Base-by-base conservation (phyloP, 1,140 invertebrate genomes). In the Aphidius gifuensis region DNA sequence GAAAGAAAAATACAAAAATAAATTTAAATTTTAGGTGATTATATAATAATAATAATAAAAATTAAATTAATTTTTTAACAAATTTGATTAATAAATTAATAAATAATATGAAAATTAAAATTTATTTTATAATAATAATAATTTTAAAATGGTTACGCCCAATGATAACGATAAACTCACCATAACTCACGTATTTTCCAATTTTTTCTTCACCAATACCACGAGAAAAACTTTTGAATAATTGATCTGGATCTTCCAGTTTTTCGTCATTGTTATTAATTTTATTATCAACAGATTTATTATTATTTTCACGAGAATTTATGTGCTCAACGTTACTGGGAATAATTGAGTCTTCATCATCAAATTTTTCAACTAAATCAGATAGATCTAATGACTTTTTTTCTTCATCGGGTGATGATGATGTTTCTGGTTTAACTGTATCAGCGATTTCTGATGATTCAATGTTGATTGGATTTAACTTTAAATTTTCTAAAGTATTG, bases 131-230 rank as follows among this genome's bases (percentile, higher is more conserved):
- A 44, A 45, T 6, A 45, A 60, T 60, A 46, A 5, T 43, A 21
- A 49, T 58, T 9, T 51, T 21, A 45, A 39, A 21, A 60, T 60
- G 68, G 72, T 72, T 70, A 78, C 73, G 71, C 74, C 76, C 74
- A 77, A 69, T 70, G 76, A 78, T 75, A 76, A 73, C 61, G 39
- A 46, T 63, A 70, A 61, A 68, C 74, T 78, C 71, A 80, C 78
- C 79, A 67, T 80, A 80, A 66, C 69, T 73, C 5, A 80, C 72
- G 64, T 80, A 80, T 64, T 71, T 76, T 40, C 51, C 71, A 55
- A 51, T 69, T 60, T 62, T 72, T 43, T 67, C 65, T 6, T 47
- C 49, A 6, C 32, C 51, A 11, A 55, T 64, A 58, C 54, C 64
- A 47, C 47, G 45, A 40, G 58, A 50, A 42, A 69, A 45, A 32